These are phyloP conservation scores for Perca fluviatilis DNA, from an alignment of 2,113 vertebrate species.

Conservation along the genomic window DNA sequence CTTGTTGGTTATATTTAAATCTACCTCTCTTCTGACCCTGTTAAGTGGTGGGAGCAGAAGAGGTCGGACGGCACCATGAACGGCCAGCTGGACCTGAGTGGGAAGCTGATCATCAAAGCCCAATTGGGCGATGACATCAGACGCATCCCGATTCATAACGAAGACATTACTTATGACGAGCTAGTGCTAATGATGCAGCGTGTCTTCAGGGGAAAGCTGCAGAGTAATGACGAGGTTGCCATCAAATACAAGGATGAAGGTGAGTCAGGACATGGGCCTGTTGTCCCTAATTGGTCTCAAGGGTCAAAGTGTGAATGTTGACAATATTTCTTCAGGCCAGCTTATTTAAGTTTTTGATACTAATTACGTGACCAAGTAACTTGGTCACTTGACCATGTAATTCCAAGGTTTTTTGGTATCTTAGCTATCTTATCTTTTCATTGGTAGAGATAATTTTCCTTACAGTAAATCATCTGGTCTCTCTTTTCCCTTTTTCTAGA, in stretches of 20 bases:
- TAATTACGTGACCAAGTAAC: not conserved
- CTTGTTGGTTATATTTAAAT: not conserved
- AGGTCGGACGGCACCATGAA: conserved; percentile 92
- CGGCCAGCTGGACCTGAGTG: conserved; percentile 97
- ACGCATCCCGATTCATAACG: conserved; percentile 98
- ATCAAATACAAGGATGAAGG: conserved; percentile 99
- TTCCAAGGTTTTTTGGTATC: not conserved
- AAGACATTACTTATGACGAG: conserved; percentile 99
- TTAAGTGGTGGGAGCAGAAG: conserved; percentile 73
- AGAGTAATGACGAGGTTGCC: conserved; percentile 97
- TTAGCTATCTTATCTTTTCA: not conserved
- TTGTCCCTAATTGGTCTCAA: not conserved
- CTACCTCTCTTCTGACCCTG: conserved; percentile 25
- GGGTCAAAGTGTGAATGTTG: not conserved
- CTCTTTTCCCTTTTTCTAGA: conserved; percentile 84
- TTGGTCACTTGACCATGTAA: not conserved
- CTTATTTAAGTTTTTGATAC: not conserved
- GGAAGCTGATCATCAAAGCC: conserved; percentile 99
- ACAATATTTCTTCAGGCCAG: not conserved
- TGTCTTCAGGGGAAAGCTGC: conserved; percentile 97
- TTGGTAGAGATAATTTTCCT: not conserved
- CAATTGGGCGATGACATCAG: conserved; percentile 98
- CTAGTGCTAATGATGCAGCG: conserved; percentile 99
- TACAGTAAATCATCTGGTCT: not conserved
- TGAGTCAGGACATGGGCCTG: conserved; percentile 57